These are phyloP conservation scores for Reticulitermes lucifugus DNA, from an alignment of 2,888 invertebrate species.

Conservation along the genomic window DNA sequence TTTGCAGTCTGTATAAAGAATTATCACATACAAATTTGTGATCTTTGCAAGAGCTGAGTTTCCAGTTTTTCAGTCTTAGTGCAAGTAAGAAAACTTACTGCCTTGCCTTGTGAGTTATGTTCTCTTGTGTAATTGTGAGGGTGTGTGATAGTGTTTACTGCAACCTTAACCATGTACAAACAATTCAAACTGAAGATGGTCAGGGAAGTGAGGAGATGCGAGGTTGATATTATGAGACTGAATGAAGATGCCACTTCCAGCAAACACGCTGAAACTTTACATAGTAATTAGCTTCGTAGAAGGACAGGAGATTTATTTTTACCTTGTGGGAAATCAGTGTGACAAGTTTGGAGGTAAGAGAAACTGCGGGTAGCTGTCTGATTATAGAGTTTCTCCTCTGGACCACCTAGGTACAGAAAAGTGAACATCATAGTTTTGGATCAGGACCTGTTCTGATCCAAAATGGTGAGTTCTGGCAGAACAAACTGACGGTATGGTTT, in stretches of 20 bases:
- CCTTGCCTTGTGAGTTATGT: conserved; percentile 51
- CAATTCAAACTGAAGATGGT: conserved; percentile 24
- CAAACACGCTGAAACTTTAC: conserved; percentile 46
- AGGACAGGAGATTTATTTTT: conserved; percentile 50
- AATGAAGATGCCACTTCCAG: conserved; percentile 51
- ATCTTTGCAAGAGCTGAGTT: conserved; percentile 48
- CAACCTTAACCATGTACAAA: conserved; percentile 43
- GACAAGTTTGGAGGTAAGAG: conserved; percentile 32
- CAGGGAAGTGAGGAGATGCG: conserved; percentile 18
- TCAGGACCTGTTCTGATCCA: not conserved
- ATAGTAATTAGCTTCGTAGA: conserved; percentile 47
- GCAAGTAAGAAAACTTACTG: conserved; percentile 50
- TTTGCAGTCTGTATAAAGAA: conserved; percentile 48
- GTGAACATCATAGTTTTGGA: not conserved
- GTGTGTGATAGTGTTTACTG: conserved; percentile 34
- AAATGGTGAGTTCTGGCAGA: conserved; percentile 7
- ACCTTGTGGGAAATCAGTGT: conserved; percentile 47
- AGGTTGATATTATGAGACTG: conserved; percentile 45
- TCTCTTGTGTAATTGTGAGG: conserved; percentile 48
- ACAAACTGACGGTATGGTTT: conserved; percentile 23
- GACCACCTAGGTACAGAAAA: conserved; percentile 9
- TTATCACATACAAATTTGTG: conserved; percentile 49
- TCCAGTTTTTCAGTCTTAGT: conserved; percentile 49
- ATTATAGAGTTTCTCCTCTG: not conserved
- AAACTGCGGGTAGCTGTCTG: not conserved